phyloP scores from a whole-genome alignment of 2,797 vertebrate genomes.

The Poecilia gillii region DNA sequence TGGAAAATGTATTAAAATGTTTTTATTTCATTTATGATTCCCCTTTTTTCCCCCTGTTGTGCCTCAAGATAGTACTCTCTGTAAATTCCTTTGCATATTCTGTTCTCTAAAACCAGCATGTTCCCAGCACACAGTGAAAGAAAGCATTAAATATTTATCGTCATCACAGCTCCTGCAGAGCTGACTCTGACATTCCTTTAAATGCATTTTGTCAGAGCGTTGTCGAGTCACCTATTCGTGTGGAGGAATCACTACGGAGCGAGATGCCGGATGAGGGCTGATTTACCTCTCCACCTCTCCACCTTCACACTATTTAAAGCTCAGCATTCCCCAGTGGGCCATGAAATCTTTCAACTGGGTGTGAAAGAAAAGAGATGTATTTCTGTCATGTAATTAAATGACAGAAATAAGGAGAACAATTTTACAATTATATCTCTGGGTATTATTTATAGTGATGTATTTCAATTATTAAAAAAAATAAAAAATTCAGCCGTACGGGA shows the following conservation, averaged over 20 bases:
- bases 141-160: slow-evolving; percentile 45
- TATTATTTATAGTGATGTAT: not conserved
- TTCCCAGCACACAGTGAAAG: slow-evolving; percentile 16
- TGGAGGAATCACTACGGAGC: slow-evolving; percentile 27
- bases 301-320: slow-evolving; percentile 17
- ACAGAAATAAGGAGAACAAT: not conserved
- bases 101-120: slow-evolving; percentile 19
- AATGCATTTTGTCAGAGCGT: slow-evolving; percentile 30
- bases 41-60: not conserved
- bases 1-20: not conserved
- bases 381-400: slow-evolving; percentile 15
- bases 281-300: slow-evolving; percentile 20
- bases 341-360: slow-evolving; percentile 25
- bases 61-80: slow-evolving; percentile 10
- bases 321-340: slow-evolving; percentile 20
- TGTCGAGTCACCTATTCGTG: slow-evolving; percentile 23
- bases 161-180: slow-evolving; percentile 44
- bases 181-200: slow-evolving; percentile 13
- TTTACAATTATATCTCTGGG: slow-evolving; percentile 5
- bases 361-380: slow-evolving; percentile 15
- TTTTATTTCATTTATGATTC: slow-evolving; percentile 1
- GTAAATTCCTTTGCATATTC: slow-evolving; percentile 8
- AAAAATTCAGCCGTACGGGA: not conserved
- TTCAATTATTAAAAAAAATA: not conserved
- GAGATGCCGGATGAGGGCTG: slow-evolving; percentile 28